A percentile compares a stretch with the other conserved stretches of the same genome.
phyloP scores from a whole-genome alignment of 2,888 invertebrate genomes.

The Ophion obscuratus region DNA sequence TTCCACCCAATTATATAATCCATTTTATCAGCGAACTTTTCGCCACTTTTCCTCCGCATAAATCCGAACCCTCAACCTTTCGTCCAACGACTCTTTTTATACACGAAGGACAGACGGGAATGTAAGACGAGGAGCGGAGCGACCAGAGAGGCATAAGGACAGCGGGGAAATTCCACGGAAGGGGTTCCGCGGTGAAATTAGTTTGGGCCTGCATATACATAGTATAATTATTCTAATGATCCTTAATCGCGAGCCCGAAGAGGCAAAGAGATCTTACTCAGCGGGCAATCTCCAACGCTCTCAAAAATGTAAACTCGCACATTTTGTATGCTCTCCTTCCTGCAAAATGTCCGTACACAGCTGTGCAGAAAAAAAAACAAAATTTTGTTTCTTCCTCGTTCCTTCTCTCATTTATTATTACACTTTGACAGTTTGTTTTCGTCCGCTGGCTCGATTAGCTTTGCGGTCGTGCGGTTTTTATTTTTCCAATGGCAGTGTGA shows the following conservation, averaged over 20 bases:
- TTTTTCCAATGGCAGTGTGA: neutral
- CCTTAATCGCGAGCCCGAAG: slow-evolving; percentile 60
- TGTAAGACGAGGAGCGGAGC: slow-evolving; percentile 52
- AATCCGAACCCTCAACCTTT: neutral
- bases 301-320: slow-evolving; percentile 45
- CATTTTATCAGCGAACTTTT: slow-evolving; percentile 60
- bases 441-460: neutral
- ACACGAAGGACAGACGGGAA: slow-evolving; percentile 46
- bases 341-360: neutral
- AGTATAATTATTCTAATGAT: slow-evolving; percentile 67
- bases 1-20: slow-evolving; percentile 53
- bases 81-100: slow-evolving; percentile 56
- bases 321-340: slow-evolving; percentile 28
- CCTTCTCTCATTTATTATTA: slow-evolving; percentile 3
- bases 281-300: slow-evolving; percentile 46
- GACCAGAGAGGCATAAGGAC: slow-evolving; percentile 18
- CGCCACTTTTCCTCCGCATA: slow-evolving; percentile 42
- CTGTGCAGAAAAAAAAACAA: neutral
- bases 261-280: slow-evolving; percentile 54
- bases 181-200: slow-evolving; percentile 52
- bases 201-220: slow-evolving; percentile 66
- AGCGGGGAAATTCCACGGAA: neutral
- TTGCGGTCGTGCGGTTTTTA: neutral
- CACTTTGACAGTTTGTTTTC: neutral
- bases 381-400: neutral